Base-by-base conservation (phyloP, 2,888 invertebrate genomes). In the Drosophila paucipuncta region DNA sequence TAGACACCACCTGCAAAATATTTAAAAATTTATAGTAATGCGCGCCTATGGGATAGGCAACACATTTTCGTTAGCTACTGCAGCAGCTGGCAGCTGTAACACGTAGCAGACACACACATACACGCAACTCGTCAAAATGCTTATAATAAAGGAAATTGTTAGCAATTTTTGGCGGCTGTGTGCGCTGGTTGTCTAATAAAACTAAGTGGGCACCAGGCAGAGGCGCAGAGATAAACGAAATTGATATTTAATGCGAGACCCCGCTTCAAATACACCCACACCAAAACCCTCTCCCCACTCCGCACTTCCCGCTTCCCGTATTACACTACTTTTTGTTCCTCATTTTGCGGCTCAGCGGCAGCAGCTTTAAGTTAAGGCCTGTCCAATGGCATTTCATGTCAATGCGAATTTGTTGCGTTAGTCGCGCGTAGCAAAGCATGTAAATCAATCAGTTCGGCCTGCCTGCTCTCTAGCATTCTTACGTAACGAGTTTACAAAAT, bases 141-240 rank as follows among this genome's bases (percentile, higher is more conserved):
- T 70, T 75, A 83, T 83, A 89, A 89, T 87, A 87, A 87, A 87
- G 89, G 85, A 89, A 87, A 87, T 89, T 89, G 89, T 83, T 83
- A 78, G 89, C 78, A 87, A 87, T 87, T 86, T 87, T 85, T 57
- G 63, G 66, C 58, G 68, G 64, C 67, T 64, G 53, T 69, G 59
- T 72, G 61, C 61, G 72, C 9, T 30, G 67, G 80, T 67, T 83
- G 84, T 89, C 85, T 84, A 87, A 87, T 87, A 89, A 87, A 89
- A 87, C 88, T 89, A 87, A 87, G 87, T 87, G 85, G 80, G 75
- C 72, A 71, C 73, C 68, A 67, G 74, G 78, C 76, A 76, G 73
- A 77, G 73, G 76, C 71, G 71, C 64, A 52, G 74, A 85, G 80
- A 87, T 87, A 87, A 87, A 80, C 85, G 83, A 87, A 87, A 87